phyloP scores from a whole-genome alignment of 2,888 invertebrate genomes.

The Phorcus lineatus region DNA sequence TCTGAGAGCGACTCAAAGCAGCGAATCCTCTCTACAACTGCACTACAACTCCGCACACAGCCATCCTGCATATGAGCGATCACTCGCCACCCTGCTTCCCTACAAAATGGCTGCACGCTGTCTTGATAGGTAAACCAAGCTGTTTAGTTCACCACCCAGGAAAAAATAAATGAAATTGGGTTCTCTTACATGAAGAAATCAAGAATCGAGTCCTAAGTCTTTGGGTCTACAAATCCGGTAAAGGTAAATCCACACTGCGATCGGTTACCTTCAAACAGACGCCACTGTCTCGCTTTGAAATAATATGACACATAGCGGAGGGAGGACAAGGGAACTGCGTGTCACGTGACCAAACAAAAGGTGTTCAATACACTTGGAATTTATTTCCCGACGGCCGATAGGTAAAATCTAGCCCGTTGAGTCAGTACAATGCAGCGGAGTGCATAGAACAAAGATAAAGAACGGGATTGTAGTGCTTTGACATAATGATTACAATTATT shows the following conservation, averaged over 20 bases:
- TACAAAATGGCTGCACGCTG: slow-evolving; percentile 45
- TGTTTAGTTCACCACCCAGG: slow-evolving; percentile 41
- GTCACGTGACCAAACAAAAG: slow-evolving; percentile 46
- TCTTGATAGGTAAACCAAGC: slow-evolving; percentile 39
- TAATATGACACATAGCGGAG: not conserved
- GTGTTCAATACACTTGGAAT: slow-evolving; percentile 37
- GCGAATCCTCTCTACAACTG: not conserved
- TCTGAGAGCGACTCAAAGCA: not conserved
- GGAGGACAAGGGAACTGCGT: slow-evolving; percentile 37
- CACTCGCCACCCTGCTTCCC: slow-evolving; percentile 29
- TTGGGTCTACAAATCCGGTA: not conserved
- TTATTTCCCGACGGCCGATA: not conserved
- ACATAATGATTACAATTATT: not conserved
- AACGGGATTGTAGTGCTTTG: not conserved
- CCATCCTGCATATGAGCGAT: not conserved
- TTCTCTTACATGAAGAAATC: not conserved
- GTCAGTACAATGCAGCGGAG: not conserved
- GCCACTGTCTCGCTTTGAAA: not conserved
- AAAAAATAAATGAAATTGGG: too few species aligned
- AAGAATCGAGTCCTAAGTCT: not conserved
- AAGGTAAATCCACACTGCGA: not conserved
- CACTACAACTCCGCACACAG: not conserved
- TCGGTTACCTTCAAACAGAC: not conserved
- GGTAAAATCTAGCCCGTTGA: not conserved
- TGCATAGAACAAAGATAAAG: not conserved